Evolutionary conservation across 2,888 invertebrate species (phyloP), one percentile per base, ranked within the genome.

Genomic region (Stictocephala bisonia): DNA sequence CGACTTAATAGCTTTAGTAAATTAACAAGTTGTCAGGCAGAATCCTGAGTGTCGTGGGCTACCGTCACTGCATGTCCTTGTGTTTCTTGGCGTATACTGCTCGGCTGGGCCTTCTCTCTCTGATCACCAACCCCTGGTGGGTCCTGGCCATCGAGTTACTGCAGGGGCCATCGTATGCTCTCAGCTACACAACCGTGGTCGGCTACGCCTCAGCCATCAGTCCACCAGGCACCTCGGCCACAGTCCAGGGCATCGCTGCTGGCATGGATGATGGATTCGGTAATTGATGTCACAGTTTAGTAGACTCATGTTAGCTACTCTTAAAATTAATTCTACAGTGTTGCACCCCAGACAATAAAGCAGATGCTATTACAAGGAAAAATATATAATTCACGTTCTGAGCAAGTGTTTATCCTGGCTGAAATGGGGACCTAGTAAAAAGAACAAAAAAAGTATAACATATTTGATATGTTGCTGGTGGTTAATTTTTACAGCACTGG

Each of bases 221-320:
- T 0, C 90, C 91, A 0, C 88, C 88, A 0, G 93, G 94, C 0
- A 91, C 93, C 72, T 92, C 93, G 3, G 94, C 94, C 6, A 94
- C 94, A 0, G 90, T 95, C 73, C 95, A 95, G 82, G 94, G 94
- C 0, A 88, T 95, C 27, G 92, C 93, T 40, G 93, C 94, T 0
- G 94, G 94, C n/a, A 91, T 94, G 90, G 94, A 94, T 81, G 95
- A 95, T 81, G 94, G 94, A 0, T 85, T 94, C 27, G 92, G 92
- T 91, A 81, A 83, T 86, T 75, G 2, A 26, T 26, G 58, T 41
- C 3, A 1, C 31, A 22, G 27, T 41, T 48, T 53, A 26, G 41
- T 58, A 56, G 7, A 26, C 13, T 11, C 18, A 22, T 18, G n/a
- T 7, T 18, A 11, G n/a, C 40, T 11, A 40, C 9, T 11, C 40